These are phyloP conservation scores for Lutraria rhynchaena DNA, from an alignment of 1,140 invertebrate species.

Conservation along the genomic window DNA sequence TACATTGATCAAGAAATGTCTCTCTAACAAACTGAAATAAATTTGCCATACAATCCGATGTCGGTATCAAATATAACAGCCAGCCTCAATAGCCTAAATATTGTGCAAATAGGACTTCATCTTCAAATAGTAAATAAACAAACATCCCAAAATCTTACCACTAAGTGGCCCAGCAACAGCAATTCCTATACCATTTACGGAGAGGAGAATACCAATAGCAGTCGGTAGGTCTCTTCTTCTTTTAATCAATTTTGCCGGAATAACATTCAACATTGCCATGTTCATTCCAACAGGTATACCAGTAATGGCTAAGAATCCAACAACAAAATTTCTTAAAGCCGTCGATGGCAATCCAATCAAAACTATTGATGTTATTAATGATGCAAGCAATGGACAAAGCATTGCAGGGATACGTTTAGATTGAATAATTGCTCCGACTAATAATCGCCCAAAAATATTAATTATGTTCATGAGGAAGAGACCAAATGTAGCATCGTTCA, in stretches of 20 bases:
- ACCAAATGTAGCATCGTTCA: neutral
- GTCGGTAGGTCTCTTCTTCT: neutral
- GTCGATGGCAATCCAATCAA: neutral
- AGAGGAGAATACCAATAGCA: constrained; percentile 9
- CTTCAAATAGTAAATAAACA: no score
- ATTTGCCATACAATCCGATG: no score
- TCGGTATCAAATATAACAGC: no score
- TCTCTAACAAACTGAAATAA: no score
- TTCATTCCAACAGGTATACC: neutral
- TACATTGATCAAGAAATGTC: no score
- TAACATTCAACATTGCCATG: neutral
- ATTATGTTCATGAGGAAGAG: neutral
- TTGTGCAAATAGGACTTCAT: no score
- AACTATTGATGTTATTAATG: neutral
- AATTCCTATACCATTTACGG: neutral
- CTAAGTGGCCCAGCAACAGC: neutral
- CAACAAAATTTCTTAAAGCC: neutral
- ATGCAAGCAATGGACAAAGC: neutral
- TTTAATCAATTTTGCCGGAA: neutral
- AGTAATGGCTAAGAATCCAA: neutral
- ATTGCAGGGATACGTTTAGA: neutral
- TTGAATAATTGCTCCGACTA: neutral
- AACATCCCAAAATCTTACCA: no score
- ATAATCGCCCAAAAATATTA: neutral
- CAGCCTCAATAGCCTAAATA: no score